Base-by-base conservation (phyloP, 53 echinoderm and acorn worm species). In the Hippasteria phrygiana region DNA sequence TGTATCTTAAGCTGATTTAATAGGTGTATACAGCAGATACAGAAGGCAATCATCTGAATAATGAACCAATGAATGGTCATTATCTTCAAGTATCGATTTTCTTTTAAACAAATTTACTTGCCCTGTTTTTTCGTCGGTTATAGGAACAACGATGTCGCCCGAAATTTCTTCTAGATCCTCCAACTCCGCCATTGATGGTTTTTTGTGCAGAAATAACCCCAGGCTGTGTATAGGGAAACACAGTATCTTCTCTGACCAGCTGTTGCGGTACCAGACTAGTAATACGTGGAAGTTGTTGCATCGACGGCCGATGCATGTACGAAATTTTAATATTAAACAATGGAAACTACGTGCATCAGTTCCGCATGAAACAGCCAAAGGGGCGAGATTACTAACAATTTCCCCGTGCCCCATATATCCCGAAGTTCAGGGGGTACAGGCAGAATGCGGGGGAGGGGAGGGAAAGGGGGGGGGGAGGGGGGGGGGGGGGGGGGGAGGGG, bases 141-240 rank as follows among this genome's bases (percentile, higher is more conserved):
- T n/a, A 71, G 85, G 85, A 26, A 85, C 85, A 50, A 85, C 85
- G 32, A 85, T 85, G 38, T 85, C 85, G 13, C 85, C 85, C 22
- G 85, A 69, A 22, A 85, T 50, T 36, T 85, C 85, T 29, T 43
- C n/a, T n/a, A n/a, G n/a, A n/a, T n/a, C 85, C 13, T 85, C 85
- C 20, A 42, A 29, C 1, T 85, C 85, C 24, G 85, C 85, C 85
- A 85, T 85, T 70, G 85, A 36, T 70, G 71, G 48, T n/a, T 71
- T 85, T n/a, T 22, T 24, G n/a, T 13, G 0, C 17, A 18, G 17
- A 48, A 36, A 35, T 81, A 13, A n/a, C 12, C 70, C 85, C 27
- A 48, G 36, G 35, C 79, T 71, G 36, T 32, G 33, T 20, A 27
- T 1, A 37, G 20, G 1, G 32, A 48, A 54, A n/a, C 20, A 37